A percentile compares a stretch with the other conserved stretches of the same genome.
Evolutionary conservation across 2,113 vertebrate species (phyloP).

Genomic region (Caloenas nicobarica): DNA sequence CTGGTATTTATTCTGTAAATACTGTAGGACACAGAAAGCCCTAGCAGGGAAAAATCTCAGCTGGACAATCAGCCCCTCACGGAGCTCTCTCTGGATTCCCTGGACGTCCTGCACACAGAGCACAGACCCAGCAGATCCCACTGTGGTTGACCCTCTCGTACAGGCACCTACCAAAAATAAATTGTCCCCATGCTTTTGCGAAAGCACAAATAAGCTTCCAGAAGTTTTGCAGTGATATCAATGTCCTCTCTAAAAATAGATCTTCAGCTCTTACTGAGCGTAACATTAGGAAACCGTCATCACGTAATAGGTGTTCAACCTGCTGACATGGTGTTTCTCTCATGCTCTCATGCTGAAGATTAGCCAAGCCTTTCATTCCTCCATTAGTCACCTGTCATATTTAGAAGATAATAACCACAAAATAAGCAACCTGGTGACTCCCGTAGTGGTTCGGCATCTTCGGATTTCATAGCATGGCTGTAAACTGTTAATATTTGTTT

Average conservation of each 20-base stretch:
- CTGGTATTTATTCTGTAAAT: not conserved
- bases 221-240: not conserved
- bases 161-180: not conserved
- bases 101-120: not conserved
- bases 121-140: not conserved
- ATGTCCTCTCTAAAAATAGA: slow-evolving; percentile 11
- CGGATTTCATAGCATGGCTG: not conserved
- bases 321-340: slow-evolving; percentile 25
- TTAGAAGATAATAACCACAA: not conserved
- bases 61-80: not conserved
- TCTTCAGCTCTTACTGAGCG: not conserved
- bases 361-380: not conserved
- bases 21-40: not conserved
- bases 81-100: not conserved
- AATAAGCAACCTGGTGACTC: not conserved
- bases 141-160: not conserved
- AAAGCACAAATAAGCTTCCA: not conserved
- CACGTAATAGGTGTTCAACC: not conserved
- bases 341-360: not conserved
- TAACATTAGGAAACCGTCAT: not conserved
- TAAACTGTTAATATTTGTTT: not conserved
- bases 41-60: not conserved
- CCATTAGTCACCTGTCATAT: not conserved
- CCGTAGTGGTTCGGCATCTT: not conserved
- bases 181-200: not conserved